Evolutionary conservation across 2,113 vertebrate genomes (phyloP).

Genomic region (Tor tambroides): DNA sequence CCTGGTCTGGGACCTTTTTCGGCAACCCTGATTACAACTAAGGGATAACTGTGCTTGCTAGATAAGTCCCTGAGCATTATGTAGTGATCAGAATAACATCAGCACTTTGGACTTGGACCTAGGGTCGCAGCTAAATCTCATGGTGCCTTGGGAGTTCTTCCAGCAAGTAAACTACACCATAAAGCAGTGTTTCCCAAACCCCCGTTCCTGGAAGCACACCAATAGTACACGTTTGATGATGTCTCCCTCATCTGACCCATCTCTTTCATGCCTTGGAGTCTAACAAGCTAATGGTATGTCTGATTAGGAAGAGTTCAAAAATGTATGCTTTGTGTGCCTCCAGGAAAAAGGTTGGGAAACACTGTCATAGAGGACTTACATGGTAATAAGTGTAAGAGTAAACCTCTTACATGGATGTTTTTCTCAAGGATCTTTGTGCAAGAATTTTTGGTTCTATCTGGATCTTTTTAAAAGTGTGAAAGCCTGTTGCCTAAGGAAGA

Average conservation of each 20-base stretch:
- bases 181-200: background rate
- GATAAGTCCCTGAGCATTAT: background rate
- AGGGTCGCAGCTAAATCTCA: background rate
- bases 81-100: background rate
- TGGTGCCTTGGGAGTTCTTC: background rate
- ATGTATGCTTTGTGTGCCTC: too few species aligned
- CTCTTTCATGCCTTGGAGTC: background rate
- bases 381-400: too few species aligned
- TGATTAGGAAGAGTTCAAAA: background rate
- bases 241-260: background rate
- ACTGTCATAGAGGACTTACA: too few species aligned
- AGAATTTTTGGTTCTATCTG: background rate
- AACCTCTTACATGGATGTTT: background rate
- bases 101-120: background rate
- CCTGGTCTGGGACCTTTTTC: background rate
- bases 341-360: too few species aligned
- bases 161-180: background rate
- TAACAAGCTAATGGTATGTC: background rate
- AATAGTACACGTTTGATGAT: background rate
- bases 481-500: background rate
- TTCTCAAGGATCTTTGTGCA: background rate
- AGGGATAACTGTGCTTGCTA: background rate
- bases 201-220: background rate
- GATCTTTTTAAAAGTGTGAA: constrained; percentile 29
- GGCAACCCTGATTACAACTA: background rate